Conservation (phyloP, 2,888 invertebrate genomes). For the Monochamus alternatus region DNA sequence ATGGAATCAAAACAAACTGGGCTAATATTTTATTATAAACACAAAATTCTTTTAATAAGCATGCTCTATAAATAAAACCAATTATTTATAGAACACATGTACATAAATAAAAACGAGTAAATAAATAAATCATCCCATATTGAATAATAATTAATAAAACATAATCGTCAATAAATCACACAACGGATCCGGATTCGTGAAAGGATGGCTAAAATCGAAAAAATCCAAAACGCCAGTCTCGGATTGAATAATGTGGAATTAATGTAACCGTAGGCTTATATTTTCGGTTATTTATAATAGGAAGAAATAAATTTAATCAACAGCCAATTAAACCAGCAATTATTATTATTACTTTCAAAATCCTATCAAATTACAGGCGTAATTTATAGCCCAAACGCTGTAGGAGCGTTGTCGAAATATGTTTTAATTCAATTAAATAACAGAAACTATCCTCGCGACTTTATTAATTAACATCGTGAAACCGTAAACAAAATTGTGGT, state of each 20-base stretch:
- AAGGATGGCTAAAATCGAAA: neutral
- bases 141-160: neutral
- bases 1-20: no score
- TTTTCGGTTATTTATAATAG: neutral
- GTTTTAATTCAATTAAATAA: neutral
- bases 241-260: neutral
- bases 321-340: slow-evolving; percentile 15
- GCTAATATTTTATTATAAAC: neutral
- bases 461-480: neutral
- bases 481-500: neutral
- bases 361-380: slow-evolving; percentile 17
- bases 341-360: slow-evolving; percentile 22
- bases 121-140: neutral
- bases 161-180: neutral
- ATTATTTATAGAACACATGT: neutral
- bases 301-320: slow-evolving; percentile 12
- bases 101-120: no score
- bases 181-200: neutral
- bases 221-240: neutral
- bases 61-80: neutral
- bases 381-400: neutral
- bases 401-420: neutral
- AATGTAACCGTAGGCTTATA: neutral
- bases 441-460: neutral
- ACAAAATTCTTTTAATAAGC: neutral